Evolutionary conservation across 2,113 vertebrate genomes (phyloP).

Genomic region (Scomber scombrus): DNA sequence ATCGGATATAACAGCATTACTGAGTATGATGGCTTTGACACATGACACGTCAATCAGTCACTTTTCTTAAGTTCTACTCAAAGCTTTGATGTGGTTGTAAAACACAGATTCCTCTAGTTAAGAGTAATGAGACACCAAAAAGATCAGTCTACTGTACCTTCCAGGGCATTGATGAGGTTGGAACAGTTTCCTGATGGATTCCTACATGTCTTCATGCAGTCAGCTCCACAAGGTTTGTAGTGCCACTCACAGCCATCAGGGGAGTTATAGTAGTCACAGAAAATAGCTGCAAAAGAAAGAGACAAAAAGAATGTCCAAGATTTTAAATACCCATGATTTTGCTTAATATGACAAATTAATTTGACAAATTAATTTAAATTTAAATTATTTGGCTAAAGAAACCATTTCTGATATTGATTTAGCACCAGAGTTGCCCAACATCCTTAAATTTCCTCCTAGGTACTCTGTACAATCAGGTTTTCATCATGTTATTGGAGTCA

Average conservation of each 20-base stretch:
- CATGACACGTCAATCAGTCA: no score
- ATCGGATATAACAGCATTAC: no score
- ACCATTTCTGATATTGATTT: not conserved
- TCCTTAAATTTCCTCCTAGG: not conserved
- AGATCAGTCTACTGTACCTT: constrained; percentile 84
- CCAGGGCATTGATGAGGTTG: constrained; percentile 84
- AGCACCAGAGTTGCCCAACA: not conserved
- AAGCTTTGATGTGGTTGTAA: no score
- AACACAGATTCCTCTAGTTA: no score
- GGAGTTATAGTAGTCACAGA: constrained; percentile 95
- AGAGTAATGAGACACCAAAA: no score
- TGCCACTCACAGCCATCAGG: constrained; percentile 93
- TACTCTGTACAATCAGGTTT: not conserved
- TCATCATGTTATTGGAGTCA: not conserved
- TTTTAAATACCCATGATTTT: not conserved
- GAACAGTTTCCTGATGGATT: constrained; percentile 90
- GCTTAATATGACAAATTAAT: not conserved
- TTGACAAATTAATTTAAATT: no score
- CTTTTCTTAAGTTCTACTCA: no score
- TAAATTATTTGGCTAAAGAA: no score
- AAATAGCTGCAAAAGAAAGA: constrained; percentile 86
- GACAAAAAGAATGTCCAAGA: not conserved
- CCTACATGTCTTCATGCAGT: constrained; percentile 92
- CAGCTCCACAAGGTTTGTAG: constrained; percentile 92
- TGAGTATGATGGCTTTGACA: no score